Base-by-base conservation (phyloP, 2,888 invertebrate species). In the Chaitophorus viminalis region DNA sequence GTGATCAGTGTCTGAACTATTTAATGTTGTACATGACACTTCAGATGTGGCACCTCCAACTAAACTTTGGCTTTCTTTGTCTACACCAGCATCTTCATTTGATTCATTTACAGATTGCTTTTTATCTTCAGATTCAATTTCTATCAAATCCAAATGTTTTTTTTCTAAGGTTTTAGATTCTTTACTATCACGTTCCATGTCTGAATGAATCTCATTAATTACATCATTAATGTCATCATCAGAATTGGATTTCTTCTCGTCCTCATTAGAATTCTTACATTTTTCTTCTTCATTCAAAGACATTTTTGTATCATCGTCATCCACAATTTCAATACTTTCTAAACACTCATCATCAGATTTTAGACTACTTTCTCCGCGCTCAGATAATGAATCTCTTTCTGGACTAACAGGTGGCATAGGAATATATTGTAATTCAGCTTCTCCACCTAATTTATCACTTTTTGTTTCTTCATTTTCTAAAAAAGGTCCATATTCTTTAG, bases 401-500 rank as follows among this genome's bases (percentile, higher is more conserved):
- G 74, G 79, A 74, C 87, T 87, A 46, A 87, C 46, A 46, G 87
- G 87, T 11, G 87, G 87, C 87, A 87, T 87, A 74, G 87, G 87
- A 75, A 87, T 87, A 81, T 75, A 79, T 60, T 82, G 60, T 46
- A 87, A 46, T 31, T 87, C 87, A 25, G 89, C 88, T 33, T 89
- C 89, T 46, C 60, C 82, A 25, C 46, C 60, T 36, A 75, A 68
- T 78, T 77, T 77, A 72, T 89, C 65, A 74, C 5, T 83, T 85
- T 89, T 54, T 9, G 6, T 25, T 2, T 82, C 36, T 65, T 89
- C 70, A 29, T 75, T 14, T 39, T 88, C 89, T 21, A 84, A 75
- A 76, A 77, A 81, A 39, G 89, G 90, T 72, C 88, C 89, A 39
- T 90, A 88, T 70, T 91, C 91, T 88, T 92, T 87, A 2, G 87